Evolutionary conservation across 1,140 invertebrate genomes (phyloP).

Genomic region (Drosophila tani): DNA sequence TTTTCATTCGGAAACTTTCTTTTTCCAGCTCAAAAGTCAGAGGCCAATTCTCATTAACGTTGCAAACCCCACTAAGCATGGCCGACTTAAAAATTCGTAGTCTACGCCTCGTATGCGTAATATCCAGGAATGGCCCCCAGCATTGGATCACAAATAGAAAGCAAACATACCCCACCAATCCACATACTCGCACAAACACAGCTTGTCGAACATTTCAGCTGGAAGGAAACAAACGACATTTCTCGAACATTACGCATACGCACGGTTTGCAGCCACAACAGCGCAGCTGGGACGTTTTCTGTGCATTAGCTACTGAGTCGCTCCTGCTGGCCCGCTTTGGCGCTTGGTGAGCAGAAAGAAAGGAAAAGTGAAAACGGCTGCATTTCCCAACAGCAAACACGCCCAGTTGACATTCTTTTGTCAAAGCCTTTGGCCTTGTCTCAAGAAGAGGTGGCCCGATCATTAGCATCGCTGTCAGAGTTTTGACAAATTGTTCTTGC

Average conservation of each 20-base stretch:
- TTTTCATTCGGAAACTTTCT: conserved; percentile 7
- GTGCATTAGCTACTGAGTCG: conserved; percentile 10
- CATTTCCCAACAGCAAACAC: conserved; percentile 1
- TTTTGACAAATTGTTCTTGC: conserved; percentile 15
- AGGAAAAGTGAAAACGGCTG: conserved; percentile 26
- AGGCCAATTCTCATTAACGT: background rate
- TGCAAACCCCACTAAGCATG: conserved; percentile 6
- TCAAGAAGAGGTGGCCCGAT: conserved; percentile 12
- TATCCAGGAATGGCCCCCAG: conserved; percentile 34
- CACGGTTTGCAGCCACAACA: conserved; percentile 58
- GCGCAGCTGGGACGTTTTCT: conserved; percentile 31
- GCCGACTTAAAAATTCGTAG: conserved; percentile 17
- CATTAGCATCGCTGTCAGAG: conserved; percentile 35
- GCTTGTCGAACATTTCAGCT: conserved; percentile 39
- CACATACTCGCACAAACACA: background rate
- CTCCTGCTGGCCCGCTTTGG: background rate
- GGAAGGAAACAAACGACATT: conserved; percentile 33
- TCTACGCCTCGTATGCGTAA: conserved; percentile 30
- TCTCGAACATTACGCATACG: conserved; percentile 70
- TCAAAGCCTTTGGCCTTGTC: conserved; percentile 17
- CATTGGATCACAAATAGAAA: conserved; percentile 37
- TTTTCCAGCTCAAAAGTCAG: conserved; percentile 4
- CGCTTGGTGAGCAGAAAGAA: conserved; percentile 1
- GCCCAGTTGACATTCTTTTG: conserved; percentile 38
- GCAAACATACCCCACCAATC: conserved; percentile 26